Percentiles rank a stretch among this genome's conserved stretches.
Conservation (phyloP, 2,113 vertebrate genomes). For the Alces alces region DNA sequence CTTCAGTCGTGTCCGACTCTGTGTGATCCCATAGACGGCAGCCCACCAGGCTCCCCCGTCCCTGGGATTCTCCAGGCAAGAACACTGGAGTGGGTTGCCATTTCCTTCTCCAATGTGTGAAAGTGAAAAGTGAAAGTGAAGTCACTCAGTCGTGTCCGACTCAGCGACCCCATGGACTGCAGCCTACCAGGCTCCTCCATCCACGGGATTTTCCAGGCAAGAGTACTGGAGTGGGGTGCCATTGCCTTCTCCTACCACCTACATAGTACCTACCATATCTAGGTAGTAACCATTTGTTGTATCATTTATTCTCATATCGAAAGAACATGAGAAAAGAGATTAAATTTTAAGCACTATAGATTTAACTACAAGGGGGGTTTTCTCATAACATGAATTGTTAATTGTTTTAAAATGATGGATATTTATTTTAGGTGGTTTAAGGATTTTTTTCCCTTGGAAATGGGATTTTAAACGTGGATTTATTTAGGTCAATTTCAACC, state of each 20-base stretch:
- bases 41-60: too few species aligned
- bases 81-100: too few species aligned
- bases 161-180: too few species aligned
- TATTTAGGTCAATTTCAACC: neutral
- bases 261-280: neutral
- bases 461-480: neutral
- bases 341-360: neutral
- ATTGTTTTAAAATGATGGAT: neutral
- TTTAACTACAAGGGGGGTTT: neutral
- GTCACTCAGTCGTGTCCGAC: too few species aligned
- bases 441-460: neutral
- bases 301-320: neutral
- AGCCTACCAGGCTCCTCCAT: too few species aligned
- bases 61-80: too few species aligned
- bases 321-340: neutral
- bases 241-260: neutral
- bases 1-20: too few species aligned
- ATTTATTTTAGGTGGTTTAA: neutral
- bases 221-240: too few species aligned
- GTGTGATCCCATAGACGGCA: too few species aligned
- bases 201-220: too few species aligned
- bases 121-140: too few species aligned
- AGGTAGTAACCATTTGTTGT: neutral
- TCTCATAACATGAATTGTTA: neutral
- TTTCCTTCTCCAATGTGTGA: too few species aligned